Conservation (phyloP, 2,888 invertebrate genomes). For the Caenorhabditis imperialis region DNA sequence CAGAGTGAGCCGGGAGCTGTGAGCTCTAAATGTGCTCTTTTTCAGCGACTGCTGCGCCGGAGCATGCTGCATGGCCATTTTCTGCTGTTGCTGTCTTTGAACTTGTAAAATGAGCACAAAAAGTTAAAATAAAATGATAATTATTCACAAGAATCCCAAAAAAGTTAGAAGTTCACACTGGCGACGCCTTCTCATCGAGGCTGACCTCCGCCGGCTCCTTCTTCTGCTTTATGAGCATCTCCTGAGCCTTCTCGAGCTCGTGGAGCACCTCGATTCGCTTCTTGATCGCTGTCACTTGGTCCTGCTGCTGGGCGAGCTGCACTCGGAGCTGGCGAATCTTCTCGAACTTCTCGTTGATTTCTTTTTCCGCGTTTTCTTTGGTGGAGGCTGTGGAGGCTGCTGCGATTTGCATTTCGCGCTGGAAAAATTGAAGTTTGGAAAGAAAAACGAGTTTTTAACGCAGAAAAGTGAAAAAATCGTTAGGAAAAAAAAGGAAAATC, state of each 20-base stretch:
- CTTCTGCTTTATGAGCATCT: conserved; percentile 15
- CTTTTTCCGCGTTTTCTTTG: conserved; percentile 19
- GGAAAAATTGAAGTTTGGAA: neutral
- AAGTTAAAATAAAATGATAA: too few relatives aligned
- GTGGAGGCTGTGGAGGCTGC: neutral
- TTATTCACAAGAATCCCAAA: too few relatives aligned
- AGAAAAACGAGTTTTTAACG: neutral
- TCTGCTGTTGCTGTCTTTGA: too few relatives aligned
- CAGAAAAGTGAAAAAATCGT: too few relatives aligned
- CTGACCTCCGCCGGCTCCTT: neutral
- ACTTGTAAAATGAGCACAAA: too few relatives aligned
- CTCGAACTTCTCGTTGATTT: conserved; percentile 23
- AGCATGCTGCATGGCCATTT: too few relatives aligned
- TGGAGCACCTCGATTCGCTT: conserved; percentile 29
- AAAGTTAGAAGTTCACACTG: too few relatives aligned
- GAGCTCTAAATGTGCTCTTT: too few relatives aligned
- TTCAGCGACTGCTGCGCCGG: too few relatives aligned
- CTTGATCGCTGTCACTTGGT: conserved; percentile 8
- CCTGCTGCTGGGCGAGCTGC: conserved; percentile 3
- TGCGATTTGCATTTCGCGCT: conserved; percentile 31
- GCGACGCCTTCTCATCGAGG: too few relatives aligned
- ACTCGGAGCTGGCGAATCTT: conserved; percentile 43
- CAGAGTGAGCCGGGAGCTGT: too few relatives aligned
- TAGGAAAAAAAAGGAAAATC: too few relatives aligned
- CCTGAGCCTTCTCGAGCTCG: conserved; percentile 25